Percentiles rank a stretch among this genome's conserved stretches.
These are phyloP conservation scores for Spinibarbus caldwelli DNA, from an alignment of 2,797 vertebrate species.

Conservation along the genomic window DNA sequence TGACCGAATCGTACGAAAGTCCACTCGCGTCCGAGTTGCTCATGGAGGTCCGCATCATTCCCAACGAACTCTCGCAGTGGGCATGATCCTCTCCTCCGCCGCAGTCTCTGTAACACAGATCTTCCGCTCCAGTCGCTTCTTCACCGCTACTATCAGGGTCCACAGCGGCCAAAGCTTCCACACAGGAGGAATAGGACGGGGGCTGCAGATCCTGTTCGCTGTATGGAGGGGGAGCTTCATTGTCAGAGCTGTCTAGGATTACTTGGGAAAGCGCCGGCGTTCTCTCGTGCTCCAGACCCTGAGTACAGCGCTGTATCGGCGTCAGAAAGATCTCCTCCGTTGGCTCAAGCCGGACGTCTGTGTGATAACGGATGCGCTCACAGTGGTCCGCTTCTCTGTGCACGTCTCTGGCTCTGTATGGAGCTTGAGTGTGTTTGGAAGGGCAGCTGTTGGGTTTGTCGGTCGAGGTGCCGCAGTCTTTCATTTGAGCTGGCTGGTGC, in stretches of 20 bases:
- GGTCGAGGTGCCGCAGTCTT: conserved; percentile 94
- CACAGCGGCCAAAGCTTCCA: conserved; percentile 65
- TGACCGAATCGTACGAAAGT: conserved; percentile 96
- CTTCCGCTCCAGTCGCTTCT: conserved; percentile 70
- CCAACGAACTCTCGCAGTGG: not conserved
- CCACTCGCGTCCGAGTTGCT: conserved; percentile 91
- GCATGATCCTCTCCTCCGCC: conserved; percentile 61
- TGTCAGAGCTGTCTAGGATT: conserved; percentile 86
- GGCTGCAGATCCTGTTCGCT: conserved; percentile 83
- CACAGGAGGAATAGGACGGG: conserved; percentile 78
- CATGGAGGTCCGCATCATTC: conserved; percentile 81
- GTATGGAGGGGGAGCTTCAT: conserved; percentile 89
- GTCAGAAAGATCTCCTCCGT: conserved; percentile 98
- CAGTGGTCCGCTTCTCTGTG: conserved; percentile 70
- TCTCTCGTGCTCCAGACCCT: conserved; percentile 74
- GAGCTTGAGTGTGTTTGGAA: conserved; percentile 78
- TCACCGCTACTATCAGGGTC: conserved; percentile 66
- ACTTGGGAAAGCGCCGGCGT: conserved; percentile 82
- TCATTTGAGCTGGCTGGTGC: conserved; percentile 87
- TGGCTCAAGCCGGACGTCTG: conserved; percentile 88
- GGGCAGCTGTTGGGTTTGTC: conserved; percentile 87
- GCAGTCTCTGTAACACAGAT: conserved; percentile 68
- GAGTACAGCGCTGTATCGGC: conserved; percentile 86
- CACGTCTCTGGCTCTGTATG: conserved; percentile 53
- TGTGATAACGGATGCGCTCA: conserved; percentile 91